phyloP scores from a whole-genome alignment of 2,113 vertebrate species.

The Muntiacus muntjak region DNA sequence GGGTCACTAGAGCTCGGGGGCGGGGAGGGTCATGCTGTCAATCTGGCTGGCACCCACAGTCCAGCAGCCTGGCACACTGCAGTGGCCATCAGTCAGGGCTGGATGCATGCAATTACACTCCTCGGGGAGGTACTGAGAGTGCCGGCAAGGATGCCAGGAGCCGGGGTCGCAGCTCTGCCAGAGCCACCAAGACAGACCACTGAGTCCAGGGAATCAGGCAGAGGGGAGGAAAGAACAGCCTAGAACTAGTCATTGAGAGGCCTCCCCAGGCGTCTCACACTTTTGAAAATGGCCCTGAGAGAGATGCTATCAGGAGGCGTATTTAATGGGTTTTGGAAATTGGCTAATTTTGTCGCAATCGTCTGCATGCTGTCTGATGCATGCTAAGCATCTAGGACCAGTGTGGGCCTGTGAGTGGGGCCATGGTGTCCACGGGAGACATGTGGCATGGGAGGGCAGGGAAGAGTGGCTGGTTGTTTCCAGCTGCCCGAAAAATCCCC shows the following conservation, averaged over 20 bases:
- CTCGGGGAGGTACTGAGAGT: neutral
- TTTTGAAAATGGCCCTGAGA: slow-evolving; percentile 57
- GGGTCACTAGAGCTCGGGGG: neutral
- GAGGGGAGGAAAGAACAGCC: neutral
- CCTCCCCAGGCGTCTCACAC: neutral
- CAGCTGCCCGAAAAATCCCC: neutral
- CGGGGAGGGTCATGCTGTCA: neutral
- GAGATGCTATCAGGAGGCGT: slow-evolving; percentile 62
- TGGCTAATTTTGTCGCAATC: slow-evolving; percentile 70
- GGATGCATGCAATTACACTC: neutral
- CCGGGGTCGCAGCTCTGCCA: neutral
- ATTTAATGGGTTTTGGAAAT: slow-evolving; percentile 73
- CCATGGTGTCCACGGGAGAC: neutral
- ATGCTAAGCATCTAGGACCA: slow-evolving; percentile 60
- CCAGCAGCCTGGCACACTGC: neutral
- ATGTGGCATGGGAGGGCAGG: neutral
- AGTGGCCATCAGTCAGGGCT: neutral
- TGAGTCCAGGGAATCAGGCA: neutral
- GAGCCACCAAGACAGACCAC: neutral
- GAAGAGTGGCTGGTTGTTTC: neutral
- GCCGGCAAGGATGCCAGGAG: neutral
- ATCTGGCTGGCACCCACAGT: neutral
- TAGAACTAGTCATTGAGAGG: neutral
- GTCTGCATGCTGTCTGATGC: slow-evolving; percentile 36
- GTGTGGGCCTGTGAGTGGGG: neutral